Evolutionary conservation across 2,113 vertebrate species (phyloP), one percentile per base, ranked within the genome.

Genomic region (Podiceps cristatus): DNA sequence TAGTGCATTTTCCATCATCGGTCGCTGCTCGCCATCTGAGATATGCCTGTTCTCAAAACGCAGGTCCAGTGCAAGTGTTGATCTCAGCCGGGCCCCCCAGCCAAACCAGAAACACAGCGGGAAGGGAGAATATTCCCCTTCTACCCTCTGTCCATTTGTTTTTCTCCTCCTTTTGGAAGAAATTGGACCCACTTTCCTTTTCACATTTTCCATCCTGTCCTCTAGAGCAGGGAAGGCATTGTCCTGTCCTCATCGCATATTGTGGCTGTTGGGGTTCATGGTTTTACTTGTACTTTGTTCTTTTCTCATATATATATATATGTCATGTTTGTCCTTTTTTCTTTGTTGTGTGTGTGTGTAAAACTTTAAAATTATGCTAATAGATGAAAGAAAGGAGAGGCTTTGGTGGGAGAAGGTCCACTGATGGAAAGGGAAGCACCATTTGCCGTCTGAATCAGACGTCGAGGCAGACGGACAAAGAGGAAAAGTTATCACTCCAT

Each of bases 371-470:
- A 94, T 94, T 79, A 86, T 80, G 88, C 95, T 97, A 96, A 96
- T 97, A 97, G 96, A 97, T 81, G 91, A 96, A 91, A 91, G 89
- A 92, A 90, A 45, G 97, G 96, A 94, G 82, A 88, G 92, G 82
- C 94, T 97, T 97, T 97, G 97, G 92, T 96, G 96, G 95, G 96
- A 96, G 90, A 96, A 97, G 56, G 90, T 97, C 96, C 93, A 75
- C 60, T 95, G 93, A 95, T 90, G 97, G 95, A 66, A 91, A 95
- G 95, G 97, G 96, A 97, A 99, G 98, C 98, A 98, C 98, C 98
- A 98, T 95, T 98, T 97, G 98, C 97, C 63, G 97, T 98, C 98
- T 97, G 98, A 98, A 97, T 97, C 97, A 97, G 97, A 98, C 97
- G 81, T 93, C 90, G 98, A 98, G 97, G 98, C 98, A 97, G 98